These are phyloP conservation scores for Sebastes schlegelii DNA, from an alignment of 2,113 vertebrate genomes.

Conservation along the genomic window DNA sequence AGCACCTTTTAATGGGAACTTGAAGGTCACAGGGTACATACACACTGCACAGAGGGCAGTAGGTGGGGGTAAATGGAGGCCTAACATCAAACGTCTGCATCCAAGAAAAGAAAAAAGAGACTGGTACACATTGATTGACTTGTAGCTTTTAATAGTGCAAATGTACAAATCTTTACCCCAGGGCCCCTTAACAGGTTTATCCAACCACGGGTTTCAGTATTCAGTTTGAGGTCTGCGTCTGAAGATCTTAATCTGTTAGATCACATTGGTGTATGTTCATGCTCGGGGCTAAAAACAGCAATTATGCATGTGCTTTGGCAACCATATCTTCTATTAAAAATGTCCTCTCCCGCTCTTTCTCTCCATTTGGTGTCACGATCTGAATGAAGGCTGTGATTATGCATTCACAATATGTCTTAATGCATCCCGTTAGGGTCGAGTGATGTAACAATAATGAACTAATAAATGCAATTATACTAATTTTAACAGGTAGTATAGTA, in stretches of 20 bases:
- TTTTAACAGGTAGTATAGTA: background rate
- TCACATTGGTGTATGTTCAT: background rate
- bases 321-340: conserved; percentile 5
- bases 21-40: background rate
- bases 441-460: background rate
- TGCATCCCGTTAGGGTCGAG: background rate
- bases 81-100: background rate
- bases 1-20: background rate
- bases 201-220: background rate
- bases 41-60: background rate
- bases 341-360: background rate
- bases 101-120: background rate
- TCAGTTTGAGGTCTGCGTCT: background rate
- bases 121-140: background rate
- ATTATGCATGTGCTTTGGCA: background rate
- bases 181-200: background rate
- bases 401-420: background rate
- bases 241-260: conserved; percentile 4
- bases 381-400: conserved; percentile 1
- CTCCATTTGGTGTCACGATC: background rate
- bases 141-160: background rate
- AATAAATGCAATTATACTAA: conserved; percentile 17
- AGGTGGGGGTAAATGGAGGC: background rate
- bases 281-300: background rate
- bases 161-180: background rate